A percentile compares a stretch with the other conserved stretches of the same genome.
These are phyloP conservation scores for Gasterosteus aculeatus DNA, from an alignment of 2,113 vertebrate genomes.

Conservation along the genomic window DNA sequence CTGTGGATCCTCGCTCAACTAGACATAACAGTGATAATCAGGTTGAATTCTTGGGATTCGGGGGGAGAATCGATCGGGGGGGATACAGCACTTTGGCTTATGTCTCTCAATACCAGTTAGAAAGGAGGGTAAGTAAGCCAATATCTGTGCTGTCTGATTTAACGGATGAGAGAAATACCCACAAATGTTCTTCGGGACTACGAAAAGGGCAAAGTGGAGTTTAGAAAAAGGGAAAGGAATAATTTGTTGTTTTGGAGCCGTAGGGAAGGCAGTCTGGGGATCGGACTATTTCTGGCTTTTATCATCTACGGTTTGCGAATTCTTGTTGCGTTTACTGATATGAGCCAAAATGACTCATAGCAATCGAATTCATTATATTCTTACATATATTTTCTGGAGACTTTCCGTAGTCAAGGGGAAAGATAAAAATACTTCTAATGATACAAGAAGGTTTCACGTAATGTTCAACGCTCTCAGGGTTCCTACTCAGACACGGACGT, in stretches of 20 bases:
- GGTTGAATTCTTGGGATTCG: background rate
- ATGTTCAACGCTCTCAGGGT: background rate
- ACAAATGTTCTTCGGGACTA: background rate
- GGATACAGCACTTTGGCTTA: background rate
- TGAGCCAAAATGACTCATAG: background rate
- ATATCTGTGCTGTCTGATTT: conserved; percentile 5
- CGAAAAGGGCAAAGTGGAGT: too few species aligned
- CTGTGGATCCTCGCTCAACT: background rate
- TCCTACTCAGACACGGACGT: background rate
- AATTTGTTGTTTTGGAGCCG: background rate
- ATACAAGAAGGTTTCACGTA: background rate
- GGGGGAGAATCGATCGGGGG: background rate
- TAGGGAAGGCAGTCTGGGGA: background rate
- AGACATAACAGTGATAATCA: background rate
- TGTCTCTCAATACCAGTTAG: background rate
- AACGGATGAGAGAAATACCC: background rate
- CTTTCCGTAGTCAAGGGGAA: background rate
- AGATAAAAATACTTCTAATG: too few species aligned
- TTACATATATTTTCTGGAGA: background rate
- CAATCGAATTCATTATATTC: background rate
- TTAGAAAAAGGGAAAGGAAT: background rate
- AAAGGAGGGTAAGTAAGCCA: background rate
- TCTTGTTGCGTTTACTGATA: too few species aligned
- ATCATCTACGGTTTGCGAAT: background rate
- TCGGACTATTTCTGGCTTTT: too few species aligned